Base-by-base conservation (phyloP, 2,113 vertebrate genomes). In the Scalopus aquaticus region DNA sequence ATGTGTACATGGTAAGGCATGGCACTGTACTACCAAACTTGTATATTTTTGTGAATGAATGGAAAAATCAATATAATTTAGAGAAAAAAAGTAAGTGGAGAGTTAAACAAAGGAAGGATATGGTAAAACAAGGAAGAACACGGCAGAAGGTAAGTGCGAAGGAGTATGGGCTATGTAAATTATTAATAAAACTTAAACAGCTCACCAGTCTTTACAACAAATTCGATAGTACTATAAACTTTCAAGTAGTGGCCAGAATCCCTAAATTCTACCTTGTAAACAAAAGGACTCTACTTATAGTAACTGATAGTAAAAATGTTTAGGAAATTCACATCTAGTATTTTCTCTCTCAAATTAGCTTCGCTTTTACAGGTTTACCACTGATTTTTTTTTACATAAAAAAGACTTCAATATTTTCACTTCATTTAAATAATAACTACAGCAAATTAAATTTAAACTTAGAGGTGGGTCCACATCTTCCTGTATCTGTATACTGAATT, bases 101-200 rank as follows among this genome's bases (percentile, higher is more conserved):
- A 88, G 3, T 82, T 39, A 93, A 30, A 85, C 8, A 93, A 39
- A 28, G n/a, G n/a, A n/a, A n/a, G n/a, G n/a, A n/a, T n/a, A n/a
- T n/a, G n/a, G n/a, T n/a, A n/a, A n/a, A n/a, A n/a, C 24, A 93
- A 86, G 44, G 12, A 93, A 90, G 37, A 91, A 84, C 24, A 84
- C 88, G 30, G 42, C n/a, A 93, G 39, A 89, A 81, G 10, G 46
- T 67, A 32, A 42, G 26, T 8, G 49, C 83, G 39, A 78, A 85
- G n/a, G 93, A 80, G 76, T 69, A 62, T 44, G 7, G 35, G 10
- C 78, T 9, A 76, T 58, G 1, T 35, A 95, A 93, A 78, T 87
- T 10, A 90, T 42, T 90, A 92, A 81, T 32, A 92, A 83, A 90
- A 87, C 51, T 87, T 81, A 76, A 17, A 62, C 1, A 72, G 22